These are phyloP conservation scores for Melanogrammus aeglefinus DNA, from an alignment of 2,797 vertebrate species.

Conservation along the genomic window DNA sequence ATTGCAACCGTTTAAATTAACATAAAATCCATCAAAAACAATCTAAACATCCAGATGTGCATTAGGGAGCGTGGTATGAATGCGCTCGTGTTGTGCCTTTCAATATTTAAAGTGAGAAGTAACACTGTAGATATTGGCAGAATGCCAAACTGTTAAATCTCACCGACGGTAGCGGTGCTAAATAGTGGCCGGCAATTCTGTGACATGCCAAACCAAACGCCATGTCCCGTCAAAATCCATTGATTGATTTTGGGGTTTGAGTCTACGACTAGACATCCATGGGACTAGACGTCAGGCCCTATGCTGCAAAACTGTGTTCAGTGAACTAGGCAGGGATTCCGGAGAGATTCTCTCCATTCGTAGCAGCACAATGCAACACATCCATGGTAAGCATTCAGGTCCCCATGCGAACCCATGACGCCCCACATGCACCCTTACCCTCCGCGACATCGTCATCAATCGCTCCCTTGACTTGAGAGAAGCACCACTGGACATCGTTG, in stretches of 20 bases:
- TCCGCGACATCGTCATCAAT: slow-evolving; percentile 94
- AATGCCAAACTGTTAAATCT: neutral
- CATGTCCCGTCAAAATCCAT: neutral
- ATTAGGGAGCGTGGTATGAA: neutral
- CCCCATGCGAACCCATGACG: neutral
- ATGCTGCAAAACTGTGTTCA: neutral
- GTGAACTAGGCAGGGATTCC: neutral
- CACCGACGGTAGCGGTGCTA: neutral
- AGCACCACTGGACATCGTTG: slow-evolving; percentile 95
- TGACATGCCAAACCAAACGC: neutral
- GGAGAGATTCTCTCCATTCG: neutral
- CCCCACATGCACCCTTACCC: slow-evolving; percentile 76
- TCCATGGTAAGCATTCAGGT: neutral
- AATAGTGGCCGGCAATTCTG: neutral
- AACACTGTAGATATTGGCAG: neutral
- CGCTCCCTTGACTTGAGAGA: slow-evolving; percentile 96
- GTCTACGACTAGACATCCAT: neutral
- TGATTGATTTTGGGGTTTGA: neutral
- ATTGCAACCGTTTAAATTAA: neutral
- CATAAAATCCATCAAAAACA: neutral
- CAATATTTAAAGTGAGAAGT: neutral
- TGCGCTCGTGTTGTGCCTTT: neutral
- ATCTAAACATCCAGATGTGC: neutral
- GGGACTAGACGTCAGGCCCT: neutral
- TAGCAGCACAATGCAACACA: neutral